phyloP scores from a whole-genome alignment of 2,797 vertebrate species.

The Sparidentex hasta region DNA sequence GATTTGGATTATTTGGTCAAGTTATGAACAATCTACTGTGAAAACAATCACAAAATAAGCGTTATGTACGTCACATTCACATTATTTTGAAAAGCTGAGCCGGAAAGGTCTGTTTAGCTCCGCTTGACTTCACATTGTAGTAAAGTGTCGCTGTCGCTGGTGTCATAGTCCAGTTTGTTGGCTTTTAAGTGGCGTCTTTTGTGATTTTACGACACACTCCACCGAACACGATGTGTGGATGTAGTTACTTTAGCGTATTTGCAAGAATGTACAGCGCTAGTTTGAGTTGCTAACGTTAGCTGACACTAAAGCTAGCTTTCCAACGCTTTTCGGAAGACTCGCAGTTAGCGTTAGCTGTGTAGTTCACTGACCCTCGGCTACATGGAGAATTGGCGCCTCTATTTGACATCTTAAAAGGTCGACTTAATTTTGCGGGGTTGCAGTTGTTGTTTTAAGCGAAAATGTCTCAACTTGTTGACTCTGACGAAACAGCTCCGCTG shows the following conservation, averaged over 20 bases:
- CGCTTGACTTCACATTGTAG: accelerated
- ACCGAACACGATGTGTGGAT: accelerated
- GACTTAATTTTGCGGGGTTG: neutral
- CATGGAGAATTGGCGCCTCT: constrained; percentile 46
- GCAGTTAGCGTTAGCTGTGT: neutral
- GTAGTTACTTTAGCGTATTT: neutral
- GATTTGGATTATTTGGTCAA: accelerated
- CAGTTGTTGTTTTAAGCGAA: constrained; percentile 5
- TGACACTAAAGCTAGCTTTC: neutral
- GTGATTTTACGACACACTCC: neutral
- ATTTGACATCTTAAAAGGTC: neutral
- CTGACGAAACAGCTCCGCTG: constrained; percentile 78
- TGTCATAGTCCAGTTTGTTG: constrained; percentile 50
- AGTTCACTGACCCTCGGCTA: constrained; percentile 52
- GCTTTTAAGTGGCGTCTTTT: neutral
- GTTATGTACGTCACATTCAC: accelerated
- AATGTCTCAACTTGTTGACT: constrained; percentile 78
- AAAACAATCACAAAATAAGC: neutral
- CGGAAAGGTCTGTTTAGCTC: neutral
- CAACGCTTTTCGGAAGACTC: neutral
- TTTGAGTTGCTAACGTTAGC: neutral
- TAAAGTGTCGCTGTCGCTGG: neutral
- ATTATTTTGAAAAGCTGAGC: neutral
- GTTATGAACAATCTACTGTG: accelerated
- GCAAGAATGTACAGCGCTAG: neutral